Base-by-base conservation (phyloP, 1,140 invertebrate genomes). In the Atopsyche davidsoni region DNA sequence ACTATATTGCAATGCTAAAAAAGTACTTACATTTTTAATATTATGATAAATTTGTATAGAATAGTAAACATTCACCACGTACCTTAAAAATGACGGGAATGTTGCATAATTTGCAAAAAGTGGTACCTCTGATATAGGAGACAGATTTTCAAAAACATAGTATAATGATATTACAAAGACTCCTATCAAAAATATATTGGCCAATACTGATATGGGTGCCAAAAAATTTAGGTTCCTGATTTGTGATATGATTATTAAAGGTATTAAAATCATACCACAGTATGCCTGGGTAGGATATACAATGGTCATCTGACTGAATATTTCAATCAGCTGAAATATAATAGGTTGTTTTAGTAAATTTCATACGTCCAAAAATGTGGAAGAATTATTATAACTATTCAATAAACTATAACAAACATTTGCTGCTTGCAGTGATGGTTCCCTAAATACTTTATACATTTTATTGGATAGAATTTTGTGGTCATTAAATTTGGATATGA, bases 151-250 rank as follows among this genome's bases (percentile, higher is more conserved):
- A 60, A 86, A 84, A 55, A 86, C 79, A 60, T 83, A 87, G 58
- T 86, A 87, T 3, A 86, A 65, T 1, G 81, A 85, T n/a, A 87
- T 82, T 1, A 63, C 66, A 46, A 88, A 83, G 4, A 82, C 82
- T 2, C 79, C 59, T 3, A 86, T 69, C 59, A 89, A 79, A 24
- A 81, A 77, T 2, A 79, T 48, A 39, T 87, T 88, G 4, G 86
- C 85, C 25, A 84, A 64, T 3, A 79, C 74, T 1, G 86, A 89
- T 61, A 87, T 85, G 2, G 85, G 85, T 10, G 87, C 83, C 47
- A 89, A 62, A 56, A 79, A 81, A 57, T 85, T 87, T 1, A 89
- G 69, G 49, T 82, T 78, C 43, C 81, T 73, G 25, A 85, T 77
- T 59, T 84, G 80, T 1, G 79, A 80, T 19, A 83, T 72, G 2